Base-by-base conservation (phyloP, 2,797 vertebrate species). In the Onychomys torridus region DNA sequence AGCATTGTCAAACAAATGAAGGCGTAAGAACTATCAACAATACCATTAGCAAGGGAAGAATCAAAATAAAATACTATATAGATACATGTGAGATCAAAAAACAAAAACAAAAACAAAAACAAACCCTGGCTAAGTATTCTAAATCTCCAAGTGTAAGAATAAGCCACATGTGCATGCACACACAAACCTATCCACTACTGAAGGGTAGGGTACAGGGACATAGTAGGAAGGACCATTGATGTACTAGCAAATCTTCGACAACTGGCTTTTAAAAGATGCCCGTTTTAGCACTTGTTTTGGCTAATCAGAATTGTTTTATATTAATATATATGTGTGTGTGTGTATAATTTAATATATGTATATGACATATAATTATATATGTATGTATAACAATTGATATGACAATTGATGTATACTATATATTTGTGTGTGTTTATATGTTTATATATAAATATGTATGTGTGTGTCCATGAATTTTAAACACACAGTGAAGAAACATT, bases 41-140 rank as follows among this genome's bases (percentile, higher is more conserved):
- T 95, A 75, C 63, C 55, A 96, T 69, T 55, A 91, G 63, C n/a
- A 92, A 95, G 19, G 87, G 52, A 76, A 78, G 16, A 94, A 78
- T 90, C 61, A 77, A 94, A 92, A 69, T 83, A 85, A 93, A 86
- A 86, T 76, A 82, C 14, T 37, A 27, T 82, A 29, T 71, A 91
- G 67, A 69, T 91, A 55, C 55, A 85, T 49, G 12, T 85, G n/a
- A 67, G 69, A 84, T 93, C 88, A 67, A 40, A 73, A 95, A 40
- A 95, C n/a, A n/a, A n/a, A n/a, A n/a, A n/a, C n/a, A n/a, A n/a
- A n/a, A n/a, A n/a, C n/a, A n/a, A n/a, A n/a, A n/a, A n/a, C n/a
- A 93, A 88, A 79, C 76, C 49, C 34, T 91, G 43, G 27, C 52
- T 95, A 34, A 86, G 9, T 84, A 27, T 87, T 85, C 59, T 71